A percentile compares a stretch with the other conserved stretches of the same genome.
Conservation (phyloP, 2,888 invertebrate species). For the Lydus trimaculatus region DNA sequence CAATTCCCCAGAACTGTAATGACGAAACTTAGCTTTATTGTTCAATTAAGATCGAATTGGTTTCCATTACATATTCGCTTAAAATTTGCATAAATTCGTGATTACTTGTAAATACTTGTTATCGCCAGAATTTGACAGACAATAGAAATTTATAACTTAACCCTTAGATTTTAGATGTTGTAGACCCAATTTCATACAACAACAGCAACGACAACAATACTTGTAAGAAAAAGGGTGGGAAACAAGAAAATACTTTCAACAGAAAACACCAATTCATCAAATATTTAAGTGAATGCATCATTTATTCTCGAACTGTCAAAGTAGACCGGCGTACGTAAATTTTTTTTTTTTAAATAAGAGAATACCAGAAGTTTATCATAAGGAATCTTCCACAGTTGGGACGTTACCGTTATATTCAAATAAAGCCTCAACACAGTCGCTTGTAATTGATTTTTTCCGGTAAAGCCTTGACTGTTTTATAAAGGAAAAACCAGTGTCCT, state of each 20-base stretch:
- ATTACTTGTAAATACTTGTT: background rate
- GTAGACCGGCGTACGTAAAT: conserved; percentile 14
- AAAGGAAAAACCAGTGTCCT: background rate
- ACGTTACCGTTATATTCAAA: background rate
- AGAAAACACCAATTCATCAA: conserved; percentile 32
- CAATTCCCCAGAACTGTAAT: conserved; percentile 22
- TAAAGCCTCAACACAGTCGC: background rate
- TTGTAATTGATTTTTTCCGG: background rate
- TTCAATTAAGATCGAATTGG: background rate
- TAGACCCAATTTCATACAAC: background rate
- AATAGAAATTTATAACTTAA: background rate
- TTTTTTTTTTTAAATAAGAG: background rate
- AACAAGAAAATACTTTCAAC: conserved; percentile 32
- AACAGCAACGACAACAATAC: background rate
- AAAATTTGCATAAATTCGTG: background rate
- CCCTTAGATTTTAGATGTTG: too few relatives aligned
- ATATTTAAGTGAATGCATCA: conserved; percentile 31
- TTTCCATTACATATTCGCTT: background rate
- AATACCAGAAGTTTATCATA: background rate
- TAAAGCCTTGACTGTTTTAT: background rate
- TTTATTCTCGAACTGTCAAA: conserved; percentile 28
- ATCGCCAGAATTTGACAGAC: background rate
- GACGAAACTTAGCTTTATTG: background rate
- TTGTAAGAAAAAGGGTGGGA: conserved; percentile 15
- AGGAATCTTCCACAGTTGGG: background rate